These are phyloP conservation scores for Pemphigus obesinymphae DNA, from an alignment of 1,140 invertebrate genomes.

Conservation along the genomic window DNA sequence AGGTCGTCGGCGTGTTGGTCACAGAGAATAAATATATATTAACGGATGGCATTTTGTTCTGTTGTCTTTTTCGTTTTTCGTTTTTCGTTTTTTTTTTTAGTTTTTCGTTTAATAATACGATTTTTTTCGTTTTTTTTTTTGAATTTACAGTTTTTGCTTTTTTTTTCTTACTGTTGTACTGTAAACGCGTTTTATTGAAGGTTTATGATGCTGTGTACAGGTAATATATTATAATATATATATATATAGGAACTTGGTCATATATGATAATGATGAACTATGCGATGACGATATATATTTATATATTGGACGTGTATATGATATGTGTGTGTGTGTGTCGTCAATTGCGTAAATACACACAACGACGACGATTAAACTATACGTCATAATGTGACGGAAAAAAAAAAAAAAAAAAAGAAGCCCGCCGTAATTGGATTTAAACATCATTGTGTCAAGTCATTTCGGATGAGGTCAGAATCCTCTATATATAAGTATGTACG, in stretches of 20 bases:
- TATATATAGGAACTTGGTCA: neutral
- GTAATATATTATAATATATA: no score
- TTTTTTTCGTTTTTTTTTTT: neutral
- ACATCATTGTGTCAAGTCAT: slow-evolving; percentile 31
- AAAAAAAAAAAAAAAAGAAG: neutral
- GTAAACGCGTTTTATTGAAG: slow-evolving; percentile 3
- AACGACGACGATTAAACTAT: neutral
- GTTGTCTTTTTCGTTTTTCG: neutral
- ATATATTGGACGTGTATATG: neutral
- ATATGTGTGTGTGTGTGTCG: neutral
- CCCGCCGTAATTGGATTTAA: slow-evolving; percentile 13
- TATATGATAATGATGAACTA: neutral
- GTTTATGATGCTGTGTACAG: neutral
- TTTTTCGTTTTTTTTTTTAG: neutral
- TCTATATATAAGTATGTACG: neutral
- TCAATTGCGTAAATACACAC: neutral
- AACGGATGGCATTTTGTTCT: slow-evolving; percentile 1
- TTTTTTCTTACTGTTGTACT: neutral
- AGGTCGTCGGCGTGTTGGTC: slow-evolving; percentile 9
- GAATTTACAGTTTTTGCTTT: no score
- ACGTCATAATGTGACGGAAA: neutral
- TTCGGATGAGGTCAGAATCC: slow-evolving; percentile 22
- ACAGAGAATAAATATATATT: slow-evolving; percentile 5
- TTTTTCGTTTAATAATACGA: no score
- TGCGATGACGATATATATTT: neutral